phyloP scores from a whole-genome alignment of 2,797 vertebrate genomes.

The Hephaestus fuliginosus region DNA sequence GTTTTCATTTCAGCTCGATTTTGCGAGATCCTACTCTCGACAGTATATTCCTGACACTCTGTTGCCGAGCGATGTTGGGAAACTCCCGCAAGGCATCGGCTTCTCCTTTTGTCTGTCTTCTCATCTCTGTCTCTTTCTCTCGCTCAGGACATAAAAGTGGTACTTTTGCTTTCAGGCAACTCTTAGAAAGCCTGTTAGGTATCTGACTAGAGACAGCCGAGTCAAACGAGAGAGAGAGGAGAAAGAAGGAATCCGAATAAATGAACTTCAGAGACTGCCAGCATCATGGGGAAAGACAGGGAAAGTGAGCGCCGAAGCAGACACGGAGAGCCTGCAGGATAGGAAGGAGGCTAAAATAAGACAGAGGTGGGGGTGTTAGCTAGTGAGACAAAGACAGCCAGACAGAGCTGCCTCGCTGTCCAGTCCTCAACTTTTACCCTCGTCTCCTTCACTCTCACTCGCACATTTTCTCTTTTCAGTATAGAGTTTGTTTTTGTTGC shows the following conservation, averaged over 20 bases:
- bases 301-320: constrained; percentile 32
- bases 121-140: constrained; percentile 59
- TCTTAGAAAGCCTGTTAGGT: constrained; percentile 73
- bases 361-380: constrained; percentile 48
- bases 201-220: constrained; percentile 67
- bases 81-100: constrained; percentile 62
- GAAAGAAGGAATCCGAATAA: constrained; percentile 64
- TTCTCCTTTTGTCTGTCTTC: constrained; percentile 61
- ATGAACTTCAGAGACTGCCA: constrained; percentile 67
- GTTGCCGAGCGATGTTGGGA: constrained; percentile 50
- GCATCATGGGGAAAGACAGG: constrained; percentile 49
- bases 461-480: constrained; percentile 4
- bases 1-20: constrained; percentile 30
- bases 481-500: constrained; percentile 15
- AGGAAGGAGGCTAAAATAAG: constrained; percentile 67
- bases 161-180: constrained; percentile 61
- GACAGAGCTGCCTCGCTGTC: constrained; percentile 51
- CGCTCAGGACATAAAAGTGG: constrained; percentile 60
- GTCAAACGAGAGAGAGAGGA: constrained; percentile 56
- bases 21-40: constrained; percentile 22
- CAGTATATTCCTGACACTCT: constrained; percentile 42
- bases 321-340: constrained; percentile 57
- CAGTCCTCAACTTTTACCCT: constrained; percentile 59
- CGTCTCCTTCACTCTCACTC: constrained; percentile 12
- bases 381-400: constrained; percentile 46